A percentile compares a stretch with the other conserved stretches of the same genome.
phyloP scores from a whole-genome alignment of 2,797 vertebrate genomes.

The Lates japonicus region DNA sequence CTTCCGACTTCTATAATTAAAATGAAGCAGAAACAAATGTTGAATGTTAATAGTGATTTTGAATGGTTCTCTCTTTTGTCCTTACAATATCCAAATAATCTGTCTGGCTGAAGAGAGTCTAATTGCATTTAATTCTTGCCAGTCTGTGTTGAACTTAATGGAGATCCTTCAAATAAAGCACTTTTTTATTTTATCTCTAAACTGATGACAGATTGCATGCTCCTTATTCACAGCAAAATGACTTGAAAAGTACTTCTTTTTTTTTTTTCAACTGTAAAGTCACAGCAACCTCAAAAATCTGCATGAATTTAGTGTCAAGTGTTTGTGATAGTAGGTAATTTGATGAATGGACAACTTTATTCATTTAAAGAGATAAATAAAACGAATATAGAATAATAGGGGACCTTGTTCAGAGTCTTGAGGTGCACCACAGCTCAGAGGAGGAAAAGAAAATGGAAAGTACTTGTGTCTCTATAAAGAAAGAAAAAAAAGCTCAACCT shows the following conservation, averaged over 20 bases:
- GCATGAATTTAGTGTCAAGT: background rate
- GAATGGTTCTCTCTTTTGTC: slow-evolving; percentile 6
- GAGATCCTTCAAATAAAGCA: background rate
- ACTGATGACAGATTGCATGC: background rate
- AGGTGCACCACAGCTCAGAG: background rate
- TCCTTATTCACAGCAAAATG: background rate
- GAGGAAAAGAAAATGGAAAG: background rate
- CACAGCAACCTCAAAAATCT: too few relatives aligned
- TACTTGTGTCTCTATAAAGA: too few relatives aligned
- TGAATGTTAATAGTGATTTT: slow-evolving; percentile 27
- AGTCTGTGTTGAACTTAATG: background rate
- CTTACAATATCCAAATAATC: background rate
- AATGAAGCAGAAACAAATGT: slow-evolving; percentile 31
- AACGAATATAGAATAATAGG: background rate
- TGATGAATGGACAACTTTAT: too few relatives aligned
- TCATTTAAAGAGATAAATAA: background rate
- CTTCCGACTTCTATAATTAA: slow-evolving; percentile 63
- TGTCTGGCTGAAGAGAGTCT: slow-evolving; percentile 6
- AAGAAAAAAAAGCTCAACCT: background rate
- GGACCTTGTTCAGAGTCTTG: background rate
- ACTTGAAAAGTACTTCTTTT: background rate
- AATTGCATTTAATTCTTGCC: slow-evolving; percentile 29
- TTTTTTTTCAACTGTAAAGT: background rate
- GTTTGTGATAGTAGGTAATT: too few relatives aligned
- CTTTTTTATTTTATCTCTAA: background rate